Conservation (phyloP, 2,113 vertebrate genomes). For the Halichoerus grypus region DNA sequence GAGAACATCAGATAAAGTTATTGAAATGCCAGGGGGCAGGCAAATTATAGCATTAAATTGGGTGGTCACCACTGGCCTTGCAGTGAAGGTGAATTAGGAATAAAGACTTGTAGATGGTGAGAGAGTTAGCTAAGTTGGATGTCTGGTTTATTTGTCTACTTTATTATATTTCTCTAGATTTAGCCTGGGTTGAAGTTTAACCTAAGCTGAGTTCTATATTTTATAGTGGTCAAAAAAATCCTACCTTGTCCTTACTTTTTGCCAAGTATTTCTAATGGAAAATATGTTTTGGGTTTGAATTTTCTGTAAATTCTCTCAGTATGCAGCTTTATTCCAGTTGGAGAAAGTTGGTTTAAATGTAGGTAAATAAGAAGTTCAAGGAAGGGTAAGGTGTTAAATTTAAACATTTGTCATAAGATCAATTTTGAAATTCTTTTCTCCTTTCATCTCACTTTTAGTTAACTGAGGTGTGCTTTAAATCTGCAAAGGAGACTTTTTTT, state of each 20-base stretch:
- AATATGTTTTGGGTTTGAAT: not conserved
- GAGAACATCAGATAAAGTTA: not conserved
- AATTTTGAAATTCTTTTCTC: constrained; percentile 16
- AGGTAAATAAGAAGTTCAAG: not conserved
- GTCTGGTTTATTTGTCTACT: not conserved
- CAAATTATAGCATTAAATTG: not conserved
- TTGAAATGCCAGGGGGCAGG: not conserved
- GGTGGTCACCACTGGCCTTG: not conserved
- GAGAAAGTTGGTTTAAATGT: constrained; percentile 17
- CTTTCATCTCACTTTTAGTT: constrained; percentile 28
- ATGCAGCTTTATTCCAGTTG: not conserved
- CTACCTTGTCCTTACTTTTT: not conserved
- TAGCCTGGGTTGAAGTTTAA: not conserved
- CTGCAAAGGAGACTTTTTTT: not conserved
- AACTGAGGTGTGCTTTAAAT: not conserved
- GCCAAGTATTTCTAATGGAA: not conserved
- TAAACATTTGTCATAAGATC: not conserved
- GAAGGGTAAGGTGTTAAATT: not conserved
- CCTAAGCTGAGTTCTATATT: not conserved
- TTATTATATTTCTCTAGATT: constrained; percentile 9
- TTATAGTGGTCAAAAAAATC: constrained; percentile 1
- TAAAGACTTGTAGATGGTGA: not conserved
- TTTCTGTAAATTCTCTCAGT: not conserved
- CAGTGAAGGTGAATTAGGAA: not conserved
- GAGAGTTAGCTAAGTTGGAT: not conserved